phyloP scores from a whole-genome alignment of 2,888 invertebrate genomes.

The Drosophila cognata region DNA sequence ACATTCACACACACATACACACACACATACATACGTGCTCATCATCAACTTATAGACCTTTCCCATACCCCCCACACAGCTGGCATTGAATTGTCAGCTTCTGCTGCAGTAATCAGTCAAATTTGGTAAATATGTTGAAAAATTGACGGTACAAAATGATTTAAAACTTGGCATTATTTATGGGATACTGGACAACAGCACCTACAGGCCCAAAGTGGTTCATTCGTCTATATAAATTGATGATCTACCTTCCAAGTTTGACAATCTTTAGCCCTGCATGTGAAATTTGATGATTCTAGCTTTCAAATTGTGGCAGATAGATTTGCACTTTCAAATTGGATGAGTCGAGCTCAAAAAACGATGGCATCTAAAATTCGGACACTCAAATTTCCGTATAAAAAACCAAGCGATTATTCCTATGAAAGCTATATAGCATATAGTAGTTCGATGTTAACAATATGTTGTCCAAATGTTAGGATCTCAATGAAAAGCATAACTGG shows the following conservation, averaged over 20 bases:
- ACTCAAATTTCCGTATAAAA: not conserved
- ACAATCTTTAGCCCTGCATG: not conserved
- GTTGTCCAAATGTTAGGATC: too few relatives aligned
- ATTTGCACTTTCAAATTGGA: not conserved
- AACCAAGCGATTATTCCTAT: not conserved
- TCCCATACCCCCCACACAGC: not conserved
- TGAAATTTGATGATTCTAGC: not conserved
- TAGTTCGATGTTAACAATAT: not conserved
- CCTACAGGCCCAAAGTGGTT: not conserved
- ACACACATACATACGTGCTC: not conserved
- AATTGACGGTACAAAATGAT: constrained; percentile 15
- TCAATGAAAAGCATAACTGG: not conserved
- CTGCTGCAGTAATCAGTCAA: constrained; percentile 19
- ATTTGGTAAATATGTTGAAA: constrained; percentile 17
- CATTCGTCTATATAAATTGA: not conserved
- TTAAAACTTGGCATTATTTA: constrained; percentile 8
- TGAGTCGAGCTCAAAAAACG: too few relatives aligned
- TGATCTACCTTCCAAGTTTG: not conserved
- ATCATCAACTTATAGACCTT: not conserved
- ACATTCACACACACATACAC: not conserved
- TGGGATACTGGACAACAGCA: not conserved
- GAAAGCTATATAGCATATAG: not conserved
- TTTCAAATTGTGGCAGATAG: not conserved
- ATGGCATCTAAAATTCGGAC: too few relatives aligned
- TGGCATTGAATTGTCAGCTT: constrained; percentile 5